Base-by-base conservation (phyloP, 1,140 invertebrate species). In the Drosophila paulistorum region DNA sequence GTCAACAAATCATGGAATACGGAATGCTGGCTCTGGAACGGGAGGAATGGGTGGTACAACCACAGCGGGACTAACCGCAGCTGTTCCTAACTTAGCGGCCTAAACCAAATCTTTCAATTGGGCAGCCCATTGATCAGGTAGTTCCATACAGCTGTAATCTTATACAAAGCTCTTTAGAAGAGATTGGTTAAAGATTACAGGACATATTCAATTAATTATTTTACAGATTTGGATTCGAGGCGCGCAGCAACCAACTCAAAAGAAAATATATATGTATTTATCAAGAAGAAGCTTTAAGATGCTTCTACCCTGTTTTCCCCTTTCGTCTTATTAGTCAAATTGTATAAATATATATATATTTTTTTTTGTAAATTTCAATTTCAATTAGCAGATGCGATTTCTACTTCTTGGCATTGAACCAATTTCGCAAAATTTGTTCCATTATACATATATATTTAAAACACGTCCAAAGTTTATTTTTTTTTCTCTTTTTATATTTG, bases 321-420 rank as follows among this genome's bases (percentile, higher is more conserved):
- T 6, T 30, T 26, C 23, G 23, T 26, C 30, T 30, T 6, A 10
- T 37, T 37, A 37, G 35, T 37, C 7, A 37, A 6, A 11, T 37
- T 37, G 6, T 37, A 37, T 60, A 41, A 39, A 58, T n/a, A n/a
- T 30, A 57, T 58, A 57, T 7, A 30, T 30, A 30, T 30, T 30
- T 5, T 30, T 58, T 58, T 72, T 61, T 78, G 76, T 78, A 75
- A 71, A 71, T 71, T 71, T 71, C 68, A 64, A 78, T 48, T 57
- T 65, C 61, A 74, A 74, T 17, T 10, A 30, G 9, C 17, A 30
- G 6, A 42, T 17, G 3, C 13, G 14, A n/a, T 37, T 41, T 30
- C 11, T n/a, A 1, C 13, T 11, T 41, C 7, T 39, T 71, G 64
- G 42, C 37, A 51, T 65, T 67, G 72, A 71, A 78, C 74, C 39